These are phyloP conservation scores for Corythornis leucogaster DNA, from an alignment of 2,797 vertebrate genomes.

Conservation along the genomic window DNA sequence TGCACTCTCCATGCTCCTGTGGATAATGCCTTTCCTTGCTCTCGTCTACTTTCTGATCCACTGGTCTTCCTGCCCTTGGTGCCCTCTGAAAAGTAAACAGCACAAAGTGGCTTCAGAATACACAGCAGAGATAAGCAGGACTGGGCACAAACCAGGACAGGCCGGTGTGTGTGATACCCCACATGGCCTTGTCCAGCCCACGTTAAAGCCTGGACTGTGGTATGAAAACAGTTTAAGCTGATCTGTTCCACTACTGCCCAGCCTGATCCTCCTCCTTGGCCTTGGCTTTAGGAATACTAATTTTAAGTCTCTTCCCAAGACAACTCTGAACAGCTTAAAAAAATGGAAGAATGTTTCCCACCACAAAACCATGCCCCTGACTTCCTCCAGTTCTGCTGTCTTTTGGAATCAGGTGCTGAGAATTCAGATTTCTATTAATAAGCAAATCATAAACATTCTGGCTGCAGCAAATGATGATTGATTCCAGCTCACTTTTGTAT, in stretches of 20 bases:
- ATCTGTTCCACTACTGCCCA: not conserved
- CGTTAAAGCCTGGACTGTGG: not conserved
- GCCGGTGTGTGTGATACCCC: not conserved
- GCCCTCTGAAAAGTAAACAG: not conserved
- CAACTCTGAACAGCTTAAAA: no score
- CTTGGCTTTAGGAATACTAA: no score
- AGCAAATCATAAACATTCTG: not conserved
- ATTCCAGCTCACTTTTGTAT: not conserved
- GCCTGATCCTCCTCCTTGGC: not conserved
- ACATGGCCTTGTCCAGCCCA: not conserved
- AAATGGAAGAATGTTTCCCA: not conserved
- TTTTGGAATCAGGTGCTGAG: not conserved
- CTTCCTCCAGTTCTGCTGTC: not conserved
- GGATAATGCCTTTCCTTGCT: not conserved
- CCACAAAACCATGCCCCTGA: not conserved
- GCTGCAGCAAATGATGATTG: not conserved
- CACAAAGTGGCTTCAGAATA: not conserved
- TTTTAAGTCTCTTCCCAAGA: no score
- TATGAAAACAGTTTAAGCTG: not conserved
- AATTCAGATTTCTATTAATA: conserved; percentile 3
- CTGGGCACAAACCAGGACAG: not conserved
- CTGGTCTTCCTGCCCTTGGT: not conserved
- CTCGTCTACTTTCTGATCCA: not conserved
- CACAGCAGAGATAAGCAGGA: not conserved
- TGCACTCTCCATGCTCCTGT: not conserved